phyloP scores from a whole-genome alignment of 2,113 vertebrate species.

The Crocuta crocuta region DNA sequence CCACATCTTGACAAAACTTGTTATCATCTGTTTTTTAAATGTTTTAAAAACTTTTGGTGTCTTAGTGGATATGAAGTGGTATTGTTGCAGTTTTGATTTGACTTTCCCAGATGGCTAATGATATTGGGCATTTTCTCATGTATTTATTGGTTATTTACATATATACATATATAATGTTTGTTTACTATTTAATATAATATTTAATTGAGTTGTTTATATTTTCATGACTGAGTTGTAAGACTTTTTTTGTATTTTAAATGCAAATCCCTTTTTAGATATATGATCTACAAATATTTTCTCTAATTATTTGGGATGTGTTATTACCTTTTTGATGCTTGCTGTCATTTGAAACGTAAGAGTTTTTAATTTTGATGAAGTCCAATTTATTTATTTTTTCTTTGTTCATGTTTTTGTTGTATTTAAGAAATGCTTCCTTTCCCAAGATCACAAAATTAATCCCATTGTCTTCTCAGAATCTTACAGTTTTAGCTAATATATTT shows the following conservation, averaged over 20 bases:
- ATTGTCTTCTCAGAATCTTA: neutral
- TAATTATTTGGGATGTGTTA: neutral
- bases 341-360: neutral
- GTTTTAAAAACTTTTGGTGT: neutral
- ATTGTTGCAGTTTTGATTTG: neutral
- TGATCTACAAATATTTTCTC: neutral
- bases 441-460: neutral
- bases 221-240: neutral
- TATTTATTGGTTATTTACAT: neutral
- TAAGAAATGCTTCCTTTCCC: neutral
- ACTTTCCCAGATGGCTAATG: neutral
- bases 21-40: neutral
- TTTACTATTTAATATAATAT: too few species aligned
- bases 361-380: neutral
- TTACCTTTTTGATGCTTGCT: neutral
- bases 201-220: neutral
- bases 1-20: neutral
- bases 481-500: neutral
- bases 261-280: neutral
- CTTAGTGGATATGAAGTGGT: neutral
- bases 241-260: neutral
- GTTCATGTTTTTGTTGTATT: neutral
- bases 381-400: neutral
- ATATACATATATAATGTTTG: too few species aligned
- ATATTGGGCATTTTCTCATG: neutral